These are phyloP conservation scores for Liasis olivaceus DNA, from an alignment of 2,797 vertebrate species.

Conservation along the genomic window DNA sequence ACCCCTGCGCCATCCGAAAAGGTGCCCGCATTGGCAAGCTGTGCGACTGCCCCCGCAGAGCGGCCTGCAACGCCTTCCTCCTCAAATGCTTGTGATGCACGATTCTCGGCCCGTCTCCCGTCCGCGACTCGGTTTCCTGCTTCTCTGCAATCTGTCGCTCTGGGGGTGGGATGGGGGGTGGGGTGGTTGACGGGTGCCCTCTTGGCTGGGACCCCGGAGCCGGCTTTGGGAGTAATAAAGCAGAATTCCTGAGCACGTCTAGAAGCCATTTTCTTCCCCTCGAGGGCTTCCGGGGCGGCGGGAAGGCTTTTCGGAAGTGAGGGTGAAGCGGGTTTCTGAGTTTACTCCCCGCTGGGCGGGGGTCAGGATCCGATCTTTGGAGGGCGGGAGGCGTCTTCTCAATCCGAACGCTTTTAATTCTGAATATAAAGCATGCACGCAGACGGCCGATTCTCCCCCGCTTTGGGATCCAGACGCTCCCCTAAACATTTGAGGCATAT, in stretches of 20 bases:
- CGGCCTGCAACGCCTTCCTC: slow-evolving; percentile 32
- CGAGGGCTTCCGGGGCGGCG: too few relatives aligned
- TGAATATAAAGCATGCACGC: not conserved
- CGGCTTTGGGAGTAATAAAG: slow-evolving; percentile 8
- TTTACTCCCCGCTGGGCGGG: not conserved
- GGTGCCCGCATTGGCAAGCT: slow-evolving; percentile 40
- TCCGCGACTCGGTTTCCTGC: too few relatives aligned
- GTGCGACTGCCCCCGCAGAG: slow-evolving; percentile 35
- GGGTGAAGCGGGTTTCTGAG: not conserved
- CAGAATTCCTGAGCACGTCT: slow-evolving; percentile 7
- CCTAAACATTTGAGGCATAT: not conserved
- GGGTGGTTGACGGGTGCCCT: not conserved
- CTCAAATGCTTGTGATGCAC: slow-evolving; percentile 38
- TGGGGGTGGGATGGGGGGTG: rapidly evolving
- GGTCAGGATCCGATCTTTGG: not conserved
- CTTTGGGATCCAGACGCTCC: not conserved
- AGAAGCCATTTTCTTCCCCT: not conserved
- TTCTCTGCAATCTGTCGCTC: not conserved
- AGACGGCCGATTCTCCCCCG: not conserved
- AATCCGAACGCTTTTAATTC: not conserved
- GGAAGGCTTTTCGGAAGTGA: not conserved
- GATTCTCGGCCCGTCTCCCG: not conserved
- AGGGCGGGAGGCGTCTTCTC: not conserved
- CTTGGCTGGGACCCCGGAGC: not conserved
- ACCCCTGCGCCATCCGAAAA: slow-evolving; percentile 25